A percentile compares a stretch with the other conserved stretches of the same genome.
Conservation (phyloP, 2,888 invertebrate genomes). For the Cheilosia soror region DNA sequence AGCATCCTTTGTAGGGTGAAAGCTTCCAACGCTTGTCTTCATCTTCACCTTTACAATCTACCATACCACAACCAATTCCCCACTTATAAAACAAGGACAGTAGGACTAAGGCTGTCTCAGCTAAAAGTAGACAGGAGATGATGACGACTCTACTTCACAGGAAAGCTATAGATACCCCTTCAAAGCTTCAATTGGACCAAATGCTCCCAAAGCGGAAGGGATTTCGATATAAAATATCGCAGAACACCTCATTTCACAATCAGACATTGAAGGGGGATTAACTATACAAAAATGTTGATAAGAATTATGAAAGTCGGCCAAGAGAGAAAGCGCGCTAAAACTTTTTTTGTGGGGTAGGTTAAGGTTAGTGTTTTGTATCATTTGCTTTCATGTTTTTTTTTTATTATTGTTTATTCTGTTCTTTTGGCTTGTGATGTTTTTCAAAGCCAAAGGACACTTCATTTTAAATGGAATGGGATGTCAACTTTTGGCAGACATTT, state of each 20-base stretch:
- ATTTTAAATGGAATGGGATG: constrained; percentile 31
- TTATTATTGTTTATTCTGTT: constrained; percentile 9
- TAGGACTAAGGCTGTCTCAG: constrained; percentile 27
- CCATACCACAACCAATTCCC: neutral
- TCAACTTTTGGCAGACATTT: constrained; percentile 21
- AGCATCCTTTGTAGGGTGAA: neutral
- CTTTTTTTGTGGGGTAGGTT: constrained; percentile 33
- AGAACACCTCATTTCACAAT: constrained; percentile 20
- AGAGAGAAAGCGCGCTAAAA: constrained; percentile 1
- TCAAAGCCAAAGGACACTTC: constrained; percentile 12
- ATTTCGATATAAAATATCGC: constrained; percentile 10
- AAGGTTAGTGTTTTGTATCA: constrained; percentile 29
- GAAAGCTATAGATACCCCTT: neutral
- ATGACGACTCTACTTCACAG: constrained; percentile 2
- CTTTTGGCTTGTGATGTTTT: constrained; percentile 23
- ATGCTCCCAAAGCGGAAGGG: neutral
- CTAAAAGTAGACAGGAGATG: constrained; percentile 36
- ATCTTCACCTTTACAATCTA: neutral
- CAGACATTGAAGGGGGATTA: constrained; percentile 17
- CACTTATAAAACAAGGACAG: constrained; percentile 28
- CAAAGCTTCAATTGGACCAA: constrained; percentile 3
- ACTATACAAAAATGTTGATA: neutral
- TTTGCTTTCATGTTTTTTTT: neutral
- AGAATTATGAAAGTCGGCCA: constrained; percentile 1
- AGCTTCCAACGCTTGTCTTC: neutral